Evolutionary conservation across 92 coral and sea anemone genomes (phyloP).

Genomic region (Zoanthus sociatus): DNA sequence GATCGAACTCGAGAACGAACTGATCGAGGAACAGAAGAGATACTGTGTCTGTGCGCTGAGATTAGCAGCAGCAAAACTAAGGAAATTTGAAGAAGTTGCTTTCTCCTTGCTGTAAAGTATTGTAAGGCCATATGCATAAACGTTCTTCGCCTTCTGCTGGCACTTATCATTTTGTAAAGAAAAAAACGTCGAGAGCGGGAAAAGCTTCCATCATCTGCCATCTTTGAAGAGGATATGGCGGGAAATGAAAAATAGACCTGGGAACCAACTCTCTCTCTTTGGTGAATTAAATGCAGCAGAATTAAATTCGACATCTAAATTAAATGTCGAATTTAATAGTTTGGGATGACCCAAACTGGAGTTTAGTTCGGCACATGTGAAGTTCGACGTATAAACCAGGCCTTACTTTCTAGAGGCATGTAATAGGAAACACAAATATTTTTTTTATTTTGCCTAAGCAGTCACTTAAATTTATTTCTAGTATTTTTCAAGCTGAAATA

Average conservation of each 20-base stretch:
- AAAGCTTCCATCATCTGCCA: slow-evolving; percentile 30
- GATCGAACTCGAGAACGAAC: slow-evolving; percentile 22
- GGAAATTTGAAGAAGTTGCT: slow-evolving; percentile 11
- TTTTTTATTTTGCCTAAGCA: no score
- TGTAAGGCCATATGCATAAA: slow-evolving; percentile 55
- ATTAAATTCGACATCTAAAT: slow-evolving; percentile 54
- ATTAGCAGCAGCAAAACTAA: slow-evolving; percentile 20
- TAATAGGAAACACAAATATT: no score
- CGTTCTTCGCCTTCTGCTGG: slow-evolving; percentile 8
- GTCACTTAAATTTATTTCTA: no score
- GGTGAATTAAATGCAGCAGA: slow-evolving; percentile 18
- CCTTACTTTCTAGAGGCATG: not conserved
- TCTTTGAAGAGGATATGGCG: slow-evolving; percentile 31
- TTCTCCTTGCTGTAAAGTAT: slow-evolving; percentile 27
- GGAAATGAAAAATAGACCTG: slow-evolving; percentile 13
- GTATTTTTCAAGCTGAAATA: no score
- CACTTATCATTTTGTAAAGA: slow-evolving; percentile 52
- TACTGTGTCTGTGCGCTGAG: not conserved
- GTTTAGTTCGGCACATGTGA: slow-evolving; percentile 50
- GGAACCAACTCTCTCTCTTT: slow-evolving; percentile 1
- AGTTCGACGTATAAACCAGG: slow-evolving; percentile 27
- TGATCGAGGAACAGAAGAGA: slow-evolving; percentile 21
- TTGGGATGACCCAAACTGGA: slow-evolving; percentile 53
- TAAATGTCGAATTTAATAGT: slow-evolving; percentile 38
- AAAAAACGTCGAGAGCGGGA: slow-evolving; percentile 46